A percentile compares a stretch with the other conserved stretches of the same genome.
phyloP scores from a whole-genome alignment of 2,888 invertebrate species.

The Drosophila pseudotakahashii region DNA sequence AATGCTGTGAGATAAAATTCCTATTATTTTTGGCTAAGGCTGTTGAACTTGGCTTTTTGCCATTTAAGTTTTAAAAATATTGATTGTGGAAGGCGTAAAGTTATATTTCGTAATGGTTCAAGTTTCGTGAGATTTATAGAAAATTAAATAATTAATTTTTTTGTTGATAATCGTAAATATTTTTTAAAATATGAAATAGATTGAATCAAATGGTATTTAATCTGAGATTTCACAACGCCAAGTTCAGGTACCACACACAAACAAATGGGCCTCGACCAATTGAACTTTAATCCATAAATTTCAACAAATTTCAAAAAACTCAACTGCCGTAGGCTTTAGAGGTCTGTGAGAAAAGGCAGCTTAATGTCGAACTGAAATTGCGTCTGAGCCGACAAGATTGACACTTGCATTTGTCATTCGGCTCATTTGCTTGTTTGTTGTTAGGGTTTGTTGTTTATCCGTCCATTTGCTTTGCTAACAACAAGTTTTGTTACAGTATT shows the following conservation, averaged over 20 bases:
- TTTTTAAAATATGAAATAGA: not conserved
- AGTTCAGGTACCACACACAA: constrained; percentile 18
- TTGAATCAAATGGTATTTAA: not conserved
- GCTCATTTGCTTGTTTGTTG: constrained; percentile 59
- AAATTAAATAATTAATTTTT: too few species aligned
- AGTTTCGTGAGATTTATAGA: not conserved
- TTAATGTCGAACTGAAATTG: constrained; percentile 60
- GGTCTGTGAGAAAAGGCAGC: constrained; percentile 35
- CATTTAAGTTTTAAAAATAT: constrained; percentile 2
- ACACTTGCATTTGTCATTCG: constrained; percentile 75
- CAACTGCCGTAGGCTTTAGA: constrained; percentile 7
- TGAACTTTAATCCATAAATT: constrained; percentile 42
- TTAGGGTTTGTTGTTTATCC: constrained; percentile 57
- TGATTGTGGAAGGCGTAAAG: constrained; percentile 6
- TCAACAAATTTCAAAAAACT: constrained; percentile 37
- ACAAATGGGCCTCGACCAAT: constrained; percentile 25
- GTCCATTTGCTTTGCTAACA: constrained; percentile 67
- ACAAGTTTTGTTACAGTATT: constrained; percentile 64
- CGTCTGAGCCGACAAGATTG: constrained; percentile 51
- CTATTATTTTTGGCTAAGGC: constrained; percentile 2
- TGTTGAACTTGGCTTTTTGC: constrained; percentile 7
- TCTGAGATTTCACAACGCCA: constrained; percentile 7
- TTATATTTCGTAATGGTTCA: not conserved
- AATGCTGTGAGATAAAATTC: constrained; percentile 4
- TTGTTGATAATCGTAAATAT: not conserved